These are phyloP conservation scores for Nothocercus julius DNA, from an alignment of 2,113 vertebrate species.

Conservation along the genomic window DNA sequence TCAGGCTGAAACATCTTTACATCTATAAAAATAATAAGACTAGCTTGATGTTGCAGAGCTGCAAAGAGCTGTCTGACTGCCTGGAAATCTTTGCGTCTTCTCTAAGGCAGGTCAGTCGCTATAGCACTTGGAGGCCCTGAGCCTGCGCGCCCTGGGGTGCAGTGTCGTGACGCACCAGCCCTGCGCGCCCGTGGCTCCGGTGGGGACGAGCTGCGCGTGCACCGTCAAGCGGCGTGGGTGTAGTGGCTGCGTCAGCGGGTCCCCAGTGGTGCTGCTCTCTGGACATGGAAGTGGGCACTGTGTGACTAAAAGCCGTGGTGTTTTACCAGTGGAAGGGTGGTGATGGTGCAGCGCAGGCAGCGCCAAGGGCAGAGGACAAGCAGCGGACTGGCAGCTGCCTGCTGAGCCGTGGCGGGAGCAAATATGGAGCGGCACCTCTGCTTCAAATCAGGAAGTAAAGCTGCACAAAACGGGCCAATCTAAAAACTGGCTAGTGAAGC, in stretches of 20 bases:
- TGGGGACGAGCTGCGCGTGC: too few species aligned
- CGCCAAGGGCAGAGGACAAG: too few species aligned
- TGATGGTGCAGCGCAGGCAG: too few species aligned
- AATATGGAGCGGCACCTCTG: neutral
- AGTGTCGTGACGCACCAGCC: too few species aligned
- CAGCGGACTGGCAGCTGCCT: accelerated
- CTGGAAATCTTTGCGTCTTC: neutral
- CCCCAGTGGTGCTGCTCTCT: neutral
- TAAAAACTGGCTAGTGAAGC: neutral
- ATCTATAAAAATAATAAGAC: too few species aligned
- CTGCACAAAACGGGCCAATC: neutral
- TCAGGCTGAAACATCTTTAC: neutral
- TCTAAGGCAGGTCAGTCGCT: too few species aligned
- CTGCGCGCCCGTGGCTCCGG: too few species aligned
- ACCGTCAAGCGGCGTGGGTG: too few species aligned
- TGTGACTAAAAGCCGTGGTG: neutral
- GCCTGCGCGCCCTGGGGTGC: too few species aligned
- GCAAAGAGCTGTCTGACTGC: neutral
- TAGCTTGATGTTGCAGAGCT: neutral
- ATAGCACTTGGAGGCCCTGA: too few species aligned
- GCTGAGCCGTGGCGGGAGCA: too few species aligned
- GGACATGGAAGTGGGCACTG: neutral
- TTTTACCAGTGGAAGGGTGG: neutral
- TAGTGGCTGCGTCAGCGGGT: too few species aligned
- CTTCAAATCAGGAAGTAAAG: neutral